Percentiles rank a stretch among this genome's conserved stretches.
Conservation (phyloP, 2,797 vertebrate genomes). For the Echiichthys vipera region DNA sequence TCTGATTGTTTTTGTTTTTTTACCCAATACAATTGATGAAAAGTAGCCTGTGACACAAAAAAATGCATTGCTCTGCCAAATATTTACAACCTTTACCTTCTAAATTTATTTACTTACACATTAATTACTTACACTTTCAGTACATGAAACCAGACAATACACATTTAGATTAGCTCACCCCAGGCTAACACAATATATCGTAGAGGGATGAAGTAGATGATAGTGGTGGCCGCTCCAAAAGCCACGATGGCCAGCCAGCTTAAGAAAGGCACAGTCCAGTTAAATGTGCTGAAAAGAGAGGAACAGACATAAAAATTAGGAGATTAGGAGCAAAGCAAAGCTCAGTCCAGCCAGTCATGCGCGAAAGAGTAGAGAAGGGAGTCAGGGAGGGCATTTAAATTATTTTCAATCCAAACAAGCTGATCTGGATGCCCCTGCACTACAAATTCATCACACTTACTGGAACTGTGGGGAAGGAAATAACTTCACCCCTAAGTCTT, state of each 20-base stretch:
- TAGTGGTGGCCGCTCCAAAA: constrained; percentile 87
- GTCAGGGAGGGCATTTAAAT: constrained; percentile 38
- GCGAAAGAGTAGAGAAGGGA: background rate
- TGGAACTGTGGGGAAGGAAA: constrained; percentile 16
- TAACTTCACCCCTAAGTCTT: constrained; percentile 23
- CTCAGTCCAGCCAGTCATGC: background rate
- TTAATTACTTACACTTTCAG: background rate
- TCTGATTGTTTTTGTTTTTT: background rate
- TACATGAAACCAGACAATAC: background rate
- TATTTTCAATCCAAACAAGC: constrained; percentile 32
- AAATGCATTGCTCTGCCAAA: background rate
- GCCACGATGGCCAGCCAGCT: constrained; percentile 95
- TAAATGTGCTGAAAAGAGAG: constrained; percentile 90
- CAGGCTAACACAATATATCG: constrained; percentile 96
- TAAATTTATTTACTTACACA: background rate
- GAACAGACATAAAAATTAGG: constrained; percentile 1
- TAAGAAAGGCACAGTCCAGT: constrained; percentile 98
- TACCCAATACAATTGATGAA: background rate
- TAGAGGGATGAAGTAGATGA: constrained; percentile 95
- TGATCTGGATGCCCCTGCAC: constrained; percentile 9
- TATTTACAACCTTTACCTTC: background rate
- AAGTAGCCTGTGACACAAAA: background rate
- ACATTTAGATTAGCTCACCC: constrained; percentile 88
- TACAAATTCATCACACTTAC: constrained; percentile 28
- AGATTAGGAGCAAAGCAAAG: constrained; percentile 19